Evolutionary conservation across 2,797 vertebrate species (phyloP).

Genomic region (Danio albolineatus): DNA sequence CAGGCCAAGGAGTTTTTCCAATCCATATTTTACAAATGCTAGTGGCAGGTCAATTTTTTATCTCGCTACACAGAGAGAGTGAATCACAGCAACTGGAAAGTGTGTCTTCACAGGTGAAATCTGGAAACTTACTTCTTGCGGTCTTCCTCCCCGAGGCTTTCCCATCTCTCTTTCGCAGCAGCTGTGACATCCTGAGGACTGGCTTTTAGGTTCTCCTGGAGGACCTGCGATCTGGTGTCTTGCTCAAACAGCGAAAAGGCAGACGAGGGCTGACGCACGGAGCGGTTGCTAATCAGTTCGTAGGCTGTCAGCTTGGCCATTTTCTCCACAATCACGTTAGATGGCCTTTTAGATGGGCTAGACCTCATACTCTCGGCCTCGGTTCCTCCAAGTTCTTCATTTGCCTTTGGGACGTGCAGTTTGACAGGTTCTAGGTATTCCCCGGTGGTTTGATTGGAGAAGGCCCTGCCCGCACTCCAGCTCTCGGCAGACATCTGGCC

Average conservation of each 20-base stretch:
- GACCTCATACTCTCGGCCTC: conserved; percentile 60
- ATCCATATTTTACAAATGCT: conserved; percentile 72
- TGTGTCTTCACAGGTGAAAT: conserved; percentile 73
- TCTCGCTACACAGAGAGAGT: conserved; percentile 67
- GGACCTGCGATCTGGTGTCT: conserved; percentile 81
- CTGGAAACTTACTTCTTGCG: conserved; percentile 91
- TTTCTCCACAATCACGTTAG: conserved; percentile 85
- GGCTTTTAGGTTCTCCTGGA: conserved; percentile 82
- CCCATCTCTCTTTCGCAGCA: conserved; percentile 85
- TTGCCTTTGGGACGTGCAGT: conserved; percentile 74
- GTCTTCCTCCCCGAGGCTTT: conserved; percentile 86
- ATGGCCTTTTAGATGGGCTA: conserved; percentile 68
- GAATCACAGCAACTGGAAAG: conserved; percentile 82
- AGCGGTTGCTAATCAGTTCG: conserved; percentile 87
- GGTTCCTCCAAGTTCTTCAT: conserved; percentile 42
- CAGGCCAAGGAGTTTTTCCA: conserved; percentile 73
- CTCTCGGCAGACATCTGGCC: conserved; percentile 76
- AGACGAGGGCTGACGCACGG: conserved; percentile 85
- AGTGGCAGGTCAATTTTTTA: conserved; percentile 66
- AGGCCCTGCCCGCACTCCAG: conserved; percentile 87
- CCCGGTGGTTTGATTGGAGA: conserved; percentile 74
- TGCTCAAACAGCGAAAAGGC: conserved; percentile 85
- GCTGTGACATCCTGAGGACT: conserved; percentile 82
- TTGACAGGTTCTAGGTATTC: conserved; percentile 84
- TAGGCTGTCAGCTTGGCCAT: conserved; percentile 84